Evolutionary conservation across 1,140 invertebrate species (phyloP).

Genomic region (Ceratina calcarata): DNA sequence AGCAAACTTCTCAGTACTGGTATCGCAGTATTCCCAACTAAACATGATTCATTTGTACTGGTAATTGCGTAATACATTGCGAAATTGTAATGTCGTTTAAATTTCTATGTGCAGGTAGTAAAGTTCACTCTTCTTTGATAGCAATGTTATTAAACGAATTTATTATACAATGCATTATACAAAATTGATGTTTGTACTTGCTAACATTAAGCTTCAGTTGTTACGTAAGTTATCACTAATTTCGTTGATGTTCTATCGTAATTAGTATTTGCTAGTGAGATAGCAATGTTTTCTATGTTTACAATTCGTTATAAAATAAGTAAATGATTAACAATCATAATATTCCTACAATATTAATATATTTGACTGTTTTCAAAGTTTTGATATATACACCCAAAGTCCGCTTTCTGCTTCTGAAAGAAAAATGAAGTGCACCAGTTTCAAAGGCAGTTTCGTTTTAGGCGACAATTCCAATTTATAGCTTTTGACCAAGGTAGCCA

Average conservation of each 20-base stretch:
- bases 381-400: conserved; percentile 46
- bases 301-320: no score
- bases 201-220: no score
- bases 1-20: conserved; percentile 63
- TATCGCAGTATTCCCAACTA: conserved; percentile 63
- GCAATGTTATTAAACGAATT: conserved; percentile 3
- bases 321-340: no score
- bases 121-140: conserved; percentile 5
- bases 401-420: conserved; percentile 39
- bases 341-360: no score
- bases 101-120: conserved; percentile 25
- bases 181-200: no score
- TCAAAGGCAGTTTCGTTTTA: conserved; percentile 52
- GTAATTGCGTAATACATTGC: conserved; percentile 50
- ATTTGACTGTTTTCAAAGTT: background rate
- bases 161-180: no score
- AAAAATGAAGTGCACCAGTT: conserved; percentile 7
- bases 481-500: conserved; percentile 50
- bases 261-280: no score
- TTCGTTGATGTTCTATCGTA: no score
- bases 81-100: conserved; percentile 36
- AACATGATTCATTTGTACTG: conserved; percentile 45
- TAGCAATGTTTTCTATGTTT: no score
- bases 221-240: no score
- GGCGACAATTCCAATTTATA: conserved; percentile 57